A percentile compares a stretch with the other conserved stretches of the same genome.
Evolutionary conservation across 2,888 invertebrate species (phyloP).

Genomic region (Hartigia nigra): DNA sequence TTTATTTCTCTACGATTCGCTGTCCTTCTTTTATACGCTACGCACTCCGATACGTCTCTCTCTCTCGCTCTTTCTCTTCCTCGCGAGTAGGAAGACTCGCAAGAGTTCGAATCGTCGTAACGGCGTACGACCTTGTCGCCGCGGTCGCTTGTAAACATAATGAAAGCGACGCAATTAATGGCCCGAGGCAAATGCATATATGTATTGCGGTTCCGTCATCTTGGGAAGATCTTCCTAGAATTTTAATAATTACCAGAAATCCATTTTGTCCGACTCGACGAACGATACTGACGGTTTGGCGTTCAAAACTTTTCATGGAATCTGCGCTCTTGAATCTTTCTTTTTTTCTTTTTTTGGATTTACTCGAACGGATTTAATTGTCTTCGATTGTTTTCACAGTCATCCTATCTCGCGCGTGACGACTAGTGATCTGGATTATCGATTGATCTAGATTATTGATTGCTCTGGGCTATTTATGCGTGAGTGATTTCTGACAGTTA

Average conservation of each 20-base stretch:
- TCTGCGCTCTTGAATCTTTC: not conserved
- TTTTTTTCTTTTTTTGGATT: not conserved
- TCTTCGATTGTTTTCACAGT: not conserved
- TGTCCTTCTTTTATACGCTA: not conserved
- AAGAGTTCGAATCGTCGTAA: not conserved
- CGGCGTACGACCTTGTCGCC: conserved; percentile 11
- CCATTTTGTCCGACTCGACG: not conserved
- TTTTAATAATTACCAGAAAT: not conserved
- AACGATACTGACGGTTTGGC: not conserved
- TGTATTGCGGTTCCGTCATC: not conserved
- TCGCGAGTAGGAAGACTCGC: not conserved
- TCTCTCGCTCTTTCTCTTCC: not conserved
- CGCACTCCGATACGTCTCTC: conserved; percentile 16
- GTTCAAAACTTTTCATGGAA: not conserved
- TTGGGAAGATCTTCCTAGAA: not conserved
- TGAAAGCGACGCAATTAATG: not conserved
- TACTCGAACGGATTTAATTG: not conserved
- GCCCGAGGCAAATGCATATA: not conserved
- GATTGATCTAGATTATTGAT: not conserved
- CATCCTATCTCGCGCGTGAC: not conserved
- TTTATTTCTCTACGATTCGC: conserved; percentile 12
- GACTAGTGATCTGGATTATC: not conserved
- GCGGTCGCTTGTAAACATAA: conserved; percentile 10
- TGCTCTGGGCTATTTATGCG: not conserved
- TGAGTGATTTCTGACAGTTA: not conserved